Evolutionary conservation across 2,113 vertebrate genomes (phyloP).

Genomic region (Numida meleagris): DNA sequence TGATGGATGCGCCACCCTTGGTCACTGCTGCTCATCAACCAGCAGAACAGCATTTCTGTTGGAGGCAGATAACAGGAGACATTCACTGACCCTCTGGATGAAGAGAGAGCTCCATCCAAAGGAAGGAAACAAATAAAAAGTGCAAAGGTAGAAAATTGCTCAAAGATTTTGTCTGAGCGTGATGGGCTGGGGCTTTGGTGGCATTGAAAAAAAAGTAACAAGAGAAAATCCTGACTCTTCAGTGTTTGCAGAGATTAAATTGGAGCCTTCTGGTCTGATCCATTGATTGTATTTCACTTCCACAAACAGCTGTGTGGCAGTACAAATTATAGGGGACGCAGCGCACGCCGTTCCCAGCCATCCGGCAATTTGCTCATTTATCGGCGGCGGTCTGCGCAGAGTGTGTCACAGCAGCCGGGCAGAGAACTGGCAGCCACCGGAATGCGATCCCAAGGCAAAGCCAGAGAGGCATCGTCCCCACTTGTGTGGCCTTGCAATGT

Average conservation of each 20-base stretch:
- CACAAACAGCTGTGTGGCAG: background rate
- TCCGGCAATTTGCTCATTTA: background rate
- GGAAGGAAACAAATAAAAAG: background rate
- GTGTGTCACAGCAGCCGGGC: background rate
- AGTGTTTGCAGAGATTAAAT: constrained; percentile 18
- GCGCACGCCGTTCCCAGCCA: background rate
- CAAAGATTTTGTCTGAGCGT: background rate
- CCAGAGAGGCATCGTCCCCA: background rate
- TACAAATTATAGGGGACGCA: background rate
- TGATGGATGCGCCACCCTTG: background rate
- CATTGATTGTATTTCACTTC: background rate
- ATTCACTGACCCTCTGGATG: background rate
- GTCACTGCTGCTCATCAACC: background rate
- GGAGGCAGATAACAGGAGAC: background rate
- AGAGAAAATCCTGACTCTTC: constrained; percentile 6
- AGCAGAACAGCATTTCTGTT: background rate
- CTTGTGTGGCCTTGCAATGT: background rate
- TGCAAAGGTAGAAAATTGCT: background rate
- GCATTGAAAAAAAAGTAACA: background rate
- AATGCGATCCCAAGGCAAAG: background rate
- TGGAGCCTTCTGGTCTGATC: constrained; percentile 3
- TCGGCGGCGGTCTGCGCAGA: background rate
- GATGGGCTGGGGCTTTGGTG: background rate
- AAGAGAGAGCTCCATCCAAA: background rate
- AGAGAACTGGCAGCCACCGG: background rate